These are phyloP conservation scores for Melangyna quadrimaculata DNA, from an alignment of 2,888 invertebrate genomes.

Conservation along the genomic window DNA sequence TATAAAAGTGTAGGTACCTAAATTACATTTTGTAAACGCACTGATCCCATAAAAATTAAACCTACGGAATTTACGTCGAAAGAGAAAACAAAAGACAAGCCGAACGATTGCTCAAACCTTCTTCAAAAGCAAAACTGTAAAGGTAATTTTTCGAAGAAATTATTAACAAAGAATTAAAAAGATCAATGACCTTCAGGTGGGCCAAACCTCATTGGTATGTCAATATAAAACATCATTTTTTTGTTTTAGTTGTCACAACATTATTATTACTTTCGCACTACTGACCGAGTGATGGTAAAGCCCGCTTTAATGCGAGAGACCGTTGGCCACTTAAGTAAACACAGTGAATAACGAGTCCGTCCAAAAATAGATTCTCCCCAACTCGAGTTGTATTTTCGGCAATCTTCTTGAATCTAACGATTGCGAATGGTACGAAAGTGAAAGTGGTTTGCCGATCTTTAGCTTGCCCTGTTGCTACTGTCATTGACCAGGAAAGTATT, in stretches of 20 bases:
- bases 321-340: neutral
- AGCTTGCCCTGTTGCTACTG: neutral
- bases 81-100: neutral
- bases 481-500: constrained; percentile 19
- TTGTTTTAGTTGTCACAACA: constrained; percentile 10
- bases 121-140: neutral
- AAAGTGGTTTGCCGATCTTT: constrained; percentile 21
- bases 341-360: neutral
- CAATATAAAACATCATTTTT: neutral
- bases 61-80: neutral
- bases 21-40: neutral
- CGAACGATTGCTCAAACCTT: neutral
- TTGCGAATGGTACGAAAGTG: constrained; percentile 26
- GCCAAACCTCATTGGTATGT: constrained; percentile 15
- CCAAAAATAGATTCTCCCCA: constrained; percentile 5
- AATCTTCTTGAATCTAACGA: constrained; percentile 14
- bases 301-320: constrained; percentile 2
- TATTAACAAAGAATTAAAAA: constrained; percentile 17
- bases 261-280: constrained; percentile 22
- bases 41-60: neutral
- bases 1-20: neutral
- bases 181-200: constrained; percentile 27
- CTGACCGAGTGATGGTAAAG: constrained; percentile 51
- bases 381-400: neutral
- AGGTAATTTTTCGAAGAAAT: neutral